Conservation (phyloP, 1,140 invertebrate species). For the Euborellia annulipes region DNA sequence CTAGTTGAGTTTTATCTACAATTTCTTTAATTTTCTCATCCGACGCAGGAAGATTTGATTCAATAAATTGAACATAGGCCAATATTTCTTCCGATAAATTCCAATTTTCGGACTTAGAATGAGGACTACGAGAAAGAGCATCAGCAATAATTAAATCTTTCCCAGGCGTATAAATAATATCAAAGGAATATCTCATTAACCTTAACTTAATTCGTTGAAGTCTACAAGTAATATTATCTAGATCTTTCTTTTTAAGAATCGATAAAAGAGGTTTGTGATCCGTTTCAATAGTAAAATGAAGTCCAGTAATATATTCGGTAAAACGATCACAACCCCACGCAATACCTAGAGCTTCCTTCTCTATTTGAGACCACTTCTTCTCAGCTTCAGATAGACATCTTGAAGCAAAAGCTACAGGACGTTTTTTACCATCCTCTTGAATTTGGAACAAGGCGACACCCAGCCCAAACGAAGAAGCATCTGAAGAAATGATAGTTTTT, state of each 20-base stretch:
- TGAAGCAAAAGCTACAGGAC: constrained; percentile 22
- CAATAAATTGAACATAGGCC: no score
- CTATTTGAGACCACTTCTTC: constrained; percentile 18
- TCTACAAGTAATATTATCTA: background rate
- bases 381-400: constrained; percentile 14
- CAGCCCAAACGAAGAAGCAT: constrained; percentile 10
- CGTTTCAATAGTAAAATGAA: background rate
- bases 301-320: constrained; percentile 6
- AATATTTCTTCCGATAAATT: no score
- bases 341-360: constrained; percentile 18
- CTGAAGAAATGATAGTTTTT: constrained; percentile 17
- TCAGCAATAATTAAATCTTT: no score
- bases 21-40: no score
- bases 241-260: background rate
- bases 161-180: no score
- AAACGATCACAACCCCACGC: constrained; percentile 14
- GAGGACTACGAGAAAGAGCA: no score
- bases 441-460: constrained; percentile 17
- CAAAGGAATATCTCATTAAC: background rate
- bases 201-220: background rate
- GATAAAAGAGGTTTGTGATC: background rate
- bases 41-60: no score
- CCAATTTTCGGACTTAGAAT: no score
- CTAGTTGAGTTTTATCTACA: no score
- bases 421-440: constrained; percentile 8